Percentiles rank a stretch among this genome's conserved stretches.
Evolutionary conservation across 2,888 invertebrate species (phyloP).

Genomic region (Nymphalis urticae): DNA sequence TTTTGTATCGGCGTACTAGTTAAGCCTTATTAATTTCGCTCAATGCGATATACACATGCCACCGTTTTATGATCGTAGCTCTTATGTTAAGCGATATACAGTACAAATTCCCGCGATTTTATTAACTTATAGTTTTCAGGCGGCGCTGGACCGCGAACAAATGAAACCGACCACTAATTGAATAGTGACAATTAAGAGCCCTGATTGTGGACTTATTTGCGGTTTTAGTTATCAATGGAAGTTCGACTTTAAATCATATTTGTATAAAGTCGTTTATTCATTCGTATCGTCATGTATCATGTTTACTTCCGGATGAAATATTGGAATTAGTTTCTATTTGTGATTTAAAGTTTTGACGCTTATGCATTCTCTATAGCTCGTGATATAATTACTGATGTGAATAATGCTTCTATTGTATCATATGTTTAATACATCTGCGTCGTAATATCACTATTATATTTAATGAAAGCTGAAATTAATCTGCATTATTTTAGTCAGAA

Average conservation of each 20-base stretch:
- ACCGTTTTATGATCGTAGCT: neutral
- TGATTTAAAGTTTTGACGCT: conserved; percentile 14
- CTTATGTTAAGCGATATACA: conserved; percentile 6
- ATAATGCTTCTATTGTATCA: neutral
- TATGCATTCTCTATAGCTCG: neutral
- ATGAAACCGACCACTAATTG: conserved; percentile 40
- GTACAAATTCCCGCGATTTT: conserved; percentile 8
- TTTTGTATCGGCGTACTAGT: conserved; percentile 19
- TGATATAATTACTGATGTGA: conserved; percentile 8
- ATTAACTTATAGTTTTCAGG: conserved; percentile 5
- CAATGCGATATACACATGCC: neutral
- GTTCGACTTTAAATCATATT: conserved; percentile 14
- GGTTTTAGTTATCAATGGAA: conserved; percentile 24
- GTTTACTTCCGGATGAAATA: conserved; percentile 12
- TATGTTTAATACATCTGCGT: neutral
- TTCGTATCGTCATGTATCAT: neutral
- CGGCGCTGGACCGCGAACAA: conserved; percentile 32
- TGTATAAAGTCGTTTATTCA: neutral
- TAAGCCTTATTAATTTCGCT: conserved; percentile 27
- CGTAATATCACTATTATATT: neutral
- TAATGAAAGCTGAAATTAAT: neutral
- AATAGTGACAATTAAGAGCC: conserved; percentile 41
- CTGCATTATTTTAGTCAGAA: neutral
- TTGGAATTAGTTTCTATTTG: conserved; percentile 12
- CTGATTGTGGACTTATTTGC: conserved; percentile 41